Base-by-base conservation (phyloP, 2,797 vertebrate species). In the Myotis vivesi region DNA sequence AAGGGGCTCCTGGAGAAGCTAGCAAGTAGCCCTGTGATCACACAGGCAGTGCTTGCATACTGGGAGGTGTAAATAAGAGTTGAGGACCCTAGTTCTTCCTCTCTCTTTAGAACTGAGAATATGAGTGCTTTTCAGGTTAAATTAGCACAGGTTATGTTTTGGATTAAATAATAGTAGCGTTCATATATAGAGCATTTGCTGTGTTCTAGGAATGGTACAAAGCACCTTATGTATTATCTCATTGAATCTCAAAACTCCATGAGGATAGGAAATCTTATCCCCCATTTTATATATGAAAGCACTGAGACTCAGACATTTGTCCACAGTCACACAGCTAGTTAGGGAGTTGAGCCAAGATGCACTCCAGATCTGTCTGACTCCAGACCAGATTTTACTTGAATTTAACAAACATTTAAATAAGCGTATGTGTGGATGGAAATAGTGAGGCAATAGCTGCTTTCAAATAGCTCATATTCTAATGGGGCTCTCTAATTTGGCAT, bases 131-230 rank as follows among this genome's bases (percentile, higher is more conserved):
- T 90, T 88, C 8, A 89, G 87, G 76, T 23, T 83, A 93, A 86
- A 88, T 91, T 85, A 90, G 69, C 57, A 95, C 49, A 86, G 51
- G 80, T 82, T 95, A 33, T 91, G 13, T 86, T 96, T 93, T 68
- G 19, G 81, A 23, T 95, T 94, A 94, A 92, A 44, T 97, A 94
- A 93, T 97, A 93, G 96, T 96, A 96, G 36, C 46, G 71, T 93
- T n/a, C 36, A 71, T 97, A 89, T 71, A 38, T 89, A 91, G 30
- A 97, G 57, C 95, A 87, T 94, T 88, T 94, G 38, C 73, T 89
- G 3, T 96, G 33, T 81, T 7, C 6, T 76, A 38, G 41, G 55
- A 89, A 81, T 64, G 22, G 51, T 87, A 90, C 23, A 95, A 53
- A 87, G 46, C 23, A 88, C 16, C 41, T 83, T 75, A 53, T 13